Conservation (phyloP, 2,797 vertebrate genomes). For the Valencia hispanica region DNA sequence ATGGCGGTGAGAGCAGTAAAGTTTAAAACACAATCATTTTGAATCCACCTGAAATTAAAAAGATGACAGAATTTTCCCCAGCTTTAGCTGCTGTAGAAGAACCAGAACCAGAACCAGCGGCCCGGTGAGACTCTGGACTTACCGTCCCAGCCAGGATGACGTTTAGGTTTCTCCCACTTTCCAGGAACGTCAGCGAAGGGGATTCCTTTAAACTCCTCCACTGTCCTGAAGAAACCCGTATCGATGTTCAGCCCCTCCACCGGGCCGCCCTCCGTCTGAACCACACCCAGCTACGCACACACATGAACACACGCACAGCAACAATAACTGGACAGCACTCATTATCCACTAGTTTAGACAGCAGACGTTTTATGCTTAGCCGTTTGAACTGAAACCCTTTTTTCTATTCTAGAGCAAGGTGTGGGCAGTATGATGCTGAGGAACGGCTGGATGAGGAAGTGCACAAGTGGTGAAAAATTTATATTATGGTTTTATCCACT, state of each 20-base stretch:
- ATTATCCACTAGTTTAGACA: neutral
- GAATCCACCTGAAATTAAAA: neutral
- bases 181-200: constrained; percentile 86
- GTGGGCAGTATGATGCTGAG: neutral
- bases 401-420: neutral
- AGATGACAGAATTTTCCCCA: neutral
- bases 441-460: neutral
- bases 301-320: neutral
- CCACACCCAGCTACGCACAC: constrained; percentile 81
- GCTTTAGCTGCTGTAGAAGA: neutral
- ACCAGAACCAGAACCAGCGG: neutral
- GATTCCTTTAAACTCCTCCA: constrained; percentile 89
- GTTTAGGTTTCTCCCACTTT: constrained; percentile 81
- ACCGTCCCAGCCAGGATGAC: constrained; percentile 85
- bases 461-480: too few relatives aligned
- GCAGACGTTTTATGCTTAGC: neutral
- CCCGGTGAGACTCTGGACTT: neutral
- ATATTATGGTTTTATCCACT: too few relatives aligned
- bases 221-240: constrained; percentile 66
- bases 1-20: neutral
- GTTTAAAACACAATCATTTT: too few relatives aligned
- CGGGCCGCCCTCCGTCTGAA: constrained; percentile 84
- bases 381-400: neutral
- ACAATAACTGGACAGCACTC: too few relatives aligned
- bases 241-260: constrained; percentile 82